Evolutionary conservation across 2,888 invertebrate genomes (phyloP).

Genomic region (Polyommatus iphigenia): DNA sequence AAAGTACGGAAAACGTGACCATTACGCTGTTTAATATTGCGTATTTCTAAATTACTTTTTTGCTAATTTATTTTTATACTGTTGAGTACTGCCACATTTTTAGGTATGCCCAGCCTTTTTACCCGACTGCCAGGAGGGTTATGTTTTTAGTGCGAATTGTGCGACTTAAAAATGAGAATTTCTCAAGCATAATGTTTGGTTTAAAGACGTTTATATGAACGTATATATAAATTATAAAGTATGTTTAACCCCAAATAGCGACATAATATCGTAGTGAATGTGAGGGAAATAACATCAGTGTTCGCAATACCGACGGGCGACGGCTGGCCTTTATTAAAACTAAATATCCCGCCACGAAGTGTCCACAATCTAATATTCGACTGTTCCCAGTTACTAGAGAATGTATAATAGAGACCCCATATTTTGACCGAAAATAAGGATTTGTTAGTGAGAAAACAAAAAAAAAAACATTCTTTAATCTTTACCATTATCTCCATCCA

Average conservation of each 20-base stretch:
- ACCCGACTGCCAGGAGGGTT: too few relatives aligned
- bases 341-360: constrained; percentile 74
- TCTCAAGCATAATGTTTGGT: background rate
- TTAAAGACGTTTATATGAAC: background rate
- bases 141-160: too few relatives aligned
- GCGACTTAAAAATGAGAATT: background rate
- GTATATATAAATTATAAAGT: too few relatives aligned
- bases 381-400: background rate
- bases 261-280: constrained; percentile 73
- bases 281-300: constrained; percentile 75
- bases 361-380: constrained; percentile 61
- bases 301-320: constrained; percentile 71
- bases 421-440: background rate
- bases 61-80: background rate
- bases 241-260: constrained; percentile 61
- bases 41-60: constrained; percentile 37
- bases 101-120: constrained; percentile 20
- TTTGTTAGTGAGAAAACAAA: background rate
- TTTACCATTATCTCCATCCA: too few relatives aligned
- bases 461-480: background rate
- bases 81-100: constrained; percentile 12
- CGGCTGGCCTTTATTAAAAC: constrained; percentile 79
- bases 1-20: constrained; percentile 10
- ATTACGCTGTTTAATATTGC: constrained; percentile 20
- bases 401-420: background rate